These are phyloP conservation scores for Uria lomvia DNA, from an alignment of 2,113 vertebrate species.

Conservation along the genomic window DNA sequence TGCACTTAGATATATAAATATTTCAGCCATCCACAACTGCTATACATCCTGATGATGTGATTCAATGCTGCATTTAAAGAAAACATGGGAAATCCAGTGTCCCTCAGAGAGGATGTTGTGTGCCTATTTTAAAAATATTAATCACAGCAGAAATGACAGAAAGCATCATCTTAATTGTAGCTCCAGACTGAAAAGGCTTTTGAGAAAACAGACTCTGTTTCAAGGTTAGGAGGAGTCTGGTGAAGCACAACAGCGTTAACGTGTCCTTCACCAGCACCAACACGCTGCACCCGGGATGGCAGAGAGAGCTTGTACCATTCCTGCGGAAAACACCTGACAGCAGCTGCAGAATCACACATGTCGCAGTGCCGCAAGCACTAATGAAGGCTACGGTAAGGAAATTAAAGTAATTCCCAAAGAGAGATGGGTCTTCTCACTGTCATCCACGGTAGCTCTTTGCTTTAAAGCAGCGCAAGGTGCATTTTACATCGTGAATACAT, in stretches of 20 bases:
- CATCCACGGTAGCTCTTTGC: background rate
- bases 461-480: background rate
- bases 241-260: background rate
- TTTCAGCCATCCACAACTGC: background rate
- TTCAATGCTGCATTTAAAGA: background rate
- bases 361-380: background rate
- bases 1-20: slow-evolving; percentile 19
- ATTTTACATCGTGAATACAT: background rate
- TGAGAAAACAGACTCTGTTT: background rate
- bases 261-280: background rate
- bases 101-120: background rate
- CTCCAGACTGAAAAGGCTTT: background rate
- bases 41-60: background rate
- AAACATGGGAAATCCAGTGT: background rate
- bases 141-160: background rate
- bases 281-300: fast-evolving
- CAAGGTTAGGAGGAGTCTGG: background rate
- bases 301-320: background rate
- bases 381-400: background rate
- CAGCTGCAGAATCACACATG: background rate
- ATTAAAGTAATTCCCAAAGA: background rate
- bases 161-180: background rate
- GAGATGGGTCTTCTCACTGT: background rate
- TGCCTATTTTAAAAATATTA: background rate
- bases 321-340: background rate